These are phyloP conservation scores for Pipistrellus pygmaeus DNA, from an alignment of 2,797 vertebrate genomes.

Conservation along the genomic window DNA sequence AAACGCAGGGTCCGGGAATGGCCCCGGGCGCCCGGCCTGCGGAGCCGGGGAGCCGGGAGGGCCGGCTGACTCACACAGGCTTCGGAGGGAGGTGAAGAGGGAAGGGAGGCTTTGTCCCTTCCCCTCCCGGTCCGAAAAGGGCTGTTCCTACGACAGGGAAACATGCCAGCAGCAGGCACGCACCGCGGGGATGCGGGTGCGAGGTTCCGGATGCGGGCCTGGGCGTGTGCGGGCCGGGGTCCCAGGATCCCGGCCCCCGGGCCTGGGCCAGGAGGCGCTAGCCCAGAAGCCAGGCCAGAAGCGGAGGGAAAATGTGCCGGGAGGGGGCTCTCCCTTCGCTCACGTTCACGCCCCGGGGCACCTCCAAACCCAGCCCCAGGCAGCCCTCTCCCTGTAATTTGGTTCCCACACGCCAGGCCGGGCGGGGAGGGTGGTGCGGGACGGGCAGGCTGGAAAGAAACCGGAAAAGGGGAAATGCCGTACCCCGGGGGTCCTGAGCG, in stretches of 20 bases:
- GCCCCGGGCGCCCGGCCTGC: no score
- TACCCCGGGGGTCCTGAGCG: no score
- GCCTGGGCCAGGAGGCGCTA: background rate
- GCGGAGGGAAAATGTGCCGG: background rate
- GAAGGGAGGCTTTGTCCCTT: constrained; percentile 15
- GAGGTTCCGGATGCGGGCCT: background rate
- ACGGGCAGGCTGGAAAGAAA: background rate
- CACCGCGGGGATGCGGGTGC: background rate
- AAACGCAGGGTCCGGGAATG: background rate
- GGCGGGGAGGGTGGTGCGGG: background rate
- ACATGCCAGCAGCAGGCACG: background rate
- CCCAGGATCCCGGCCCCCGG: background rate
- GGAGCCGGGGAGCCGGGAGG: background rate
- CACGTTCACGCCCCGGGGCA: constrained; percentile 31
- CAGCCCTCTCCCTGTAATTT: background rate
- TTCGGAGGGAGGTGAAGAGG: constrained; percentile 51
- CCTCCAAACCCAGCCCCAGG: background rate
- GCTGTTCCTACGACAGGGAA: constrained; percentile 35
- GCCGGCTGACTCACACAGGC: background rate
- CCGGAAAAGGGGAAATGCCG: background rate
- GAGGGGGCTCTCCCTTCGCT: background rate
- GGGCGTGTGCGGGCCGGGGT: background rate
- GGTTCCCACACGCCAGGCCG: background rate
- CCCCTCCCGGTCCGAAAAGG: background rate
- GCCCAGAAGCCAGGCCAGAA: background rate